Conservation (phyloP, 2,113 vertebrate species). For the Trogon surrucura region DNA sequence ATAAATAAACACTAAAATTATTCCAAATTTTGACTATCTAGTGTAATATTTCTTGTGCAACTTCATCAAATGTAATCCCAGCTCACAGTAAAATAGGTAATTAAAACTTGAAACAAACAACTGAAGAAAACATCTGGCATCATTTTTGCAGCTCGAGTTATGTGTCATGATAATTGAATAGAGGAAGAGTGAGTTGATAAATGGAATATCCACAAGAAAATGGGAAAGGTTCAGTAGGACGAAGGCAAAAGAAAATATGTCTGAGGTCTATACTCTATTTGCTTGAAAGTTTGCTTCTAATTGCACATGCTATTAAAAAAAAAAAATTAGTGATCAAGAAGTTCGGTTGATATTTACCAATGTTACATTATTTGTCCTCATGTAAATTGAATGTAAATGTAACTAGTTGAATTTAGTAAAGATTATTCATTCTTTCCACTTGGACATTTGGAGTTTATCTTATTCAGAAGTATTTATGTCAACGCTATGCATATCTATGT, state of each 20-base stretch:
- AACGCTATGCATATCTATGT: not conserved
- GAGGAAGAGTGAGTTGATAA: not conserved
- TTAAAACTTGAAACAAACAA: not conserved
- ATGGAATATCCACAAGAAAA: not conserved
- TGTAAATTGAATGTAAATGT: not conserved
- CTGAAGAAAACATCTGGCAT: not conserved
- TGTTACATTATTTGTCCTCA: not conserved
- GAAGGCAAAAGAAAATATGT: not conserved
- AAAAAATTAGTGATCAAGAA: not conserved
- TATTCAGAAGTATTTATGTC: not conserved
- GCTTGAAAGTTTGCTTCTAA: not conserved
- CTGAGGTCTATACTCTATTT: not conserved
- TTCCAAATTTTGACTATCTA: not conserved
- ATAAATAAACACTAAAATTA: not conserved
- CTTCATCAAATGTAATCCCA: not conserved
- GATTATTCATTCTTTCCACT: not conserved
- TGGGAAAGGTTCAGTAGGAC: not conserved
- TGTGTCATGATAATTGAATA: not conserved
- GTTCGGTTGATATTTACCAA: not conserved
- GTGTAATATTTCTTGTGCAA: not conserved
- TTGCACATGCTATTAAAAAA: not conserved
- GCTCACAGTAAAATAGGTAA: not conserved
- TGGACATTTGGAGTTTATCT: not conserved
- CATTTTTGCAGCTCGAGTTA: not conserved
- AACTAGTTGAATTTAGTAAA: not conserved